phyloP scores from a whole-genome alignment of 2,797 vertebrate species.

The Pseudochromis fuscus region DNA sequence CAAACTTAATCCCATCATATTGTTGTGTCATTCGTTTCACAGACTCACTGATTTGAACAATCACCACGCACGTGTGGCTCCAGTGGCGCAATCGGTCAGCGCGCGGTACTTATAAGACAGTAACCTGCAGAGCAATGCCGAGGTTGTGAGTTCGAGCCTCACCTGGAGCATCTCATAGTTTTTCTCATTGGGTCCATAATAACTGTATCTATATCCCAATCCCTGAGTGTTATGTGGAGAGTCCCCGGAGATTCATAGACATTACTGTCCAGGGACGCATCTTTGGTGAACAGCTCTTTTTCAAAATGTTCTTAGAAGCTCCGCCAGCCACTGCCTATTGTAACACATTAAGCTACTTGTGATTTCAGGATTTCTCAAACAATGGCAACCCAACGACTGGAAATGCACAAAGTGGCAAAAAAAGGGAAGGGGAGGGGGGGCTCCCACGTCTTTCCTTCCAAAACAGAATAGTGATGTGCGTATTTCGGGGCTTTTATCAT shows the following conservation, averaged over 20 bases:
- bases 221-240: not conserved
- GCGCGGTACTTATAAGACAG: too few relatives aligned
- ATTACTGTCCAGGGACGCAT: not conserved
- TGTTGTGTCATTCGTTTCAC: too few relatives aligned
- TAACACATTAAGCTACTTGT: conserved; percentile 48
- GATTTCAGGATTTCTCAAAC: conserved; percentile 46
- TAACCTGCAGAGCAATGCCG: too few relatives aligned
- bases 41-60: too few relatives aligned
- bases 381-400: conserved; percentile 42
- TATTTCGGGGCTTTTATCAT: conserved; percentile 45
- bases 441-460: conserved; percentile 58
- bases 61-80: too few relatives aligned
- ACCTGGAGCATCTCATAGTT: too few relatives aligned
- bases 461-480: conserved; percentile 45
- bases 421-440: not conserved
- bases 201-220: too few relatives aligned
- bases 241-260: not conserved
- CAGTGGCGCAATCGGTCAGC: too few relatives aligned
- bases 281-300: conserved; percentile 1
- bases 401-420: conserved; percentile 29
- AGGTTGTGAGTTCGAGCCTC: too few relatives aligned
- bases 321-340: conserved; percentile 26
- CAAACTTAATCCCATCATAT: too few relatives aligned
- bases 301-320: conserved; percentile 14
- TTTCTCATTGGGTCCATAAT: too few relatives aligned